Evolutionary conservation across 2,888 invertebrate genomes (phyloP).

Genomic region (Azorinus chamasolen): DNA sequence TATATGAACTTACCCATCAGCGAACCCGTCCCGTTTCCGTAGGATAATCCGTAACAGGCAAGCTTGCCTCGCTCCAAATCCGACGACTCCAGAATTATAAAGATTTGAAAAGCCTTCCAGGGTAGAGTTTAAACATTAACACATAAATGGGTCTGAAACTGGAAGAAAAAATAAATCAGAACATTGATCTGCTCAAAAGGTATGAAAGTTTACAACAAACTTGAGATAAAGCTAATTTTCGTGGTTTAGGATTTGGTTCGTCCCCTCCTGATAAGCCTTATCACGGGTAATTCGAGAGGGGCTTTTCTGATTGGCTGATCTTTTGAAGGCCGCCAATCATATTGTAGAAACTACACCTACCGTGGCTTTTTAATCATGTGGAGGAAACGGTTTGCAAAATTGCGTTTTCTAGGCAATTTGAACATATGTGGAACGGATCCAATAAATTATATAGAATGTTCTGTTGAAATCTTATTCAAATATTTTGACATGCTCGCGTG

Average conservation of each 20-base stretch:
- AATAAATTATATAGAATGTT: slow-evolving; percentile 50
- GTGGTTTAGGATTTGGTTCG: slow-evolving; percentile 13
- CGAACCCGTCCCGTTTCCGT: slow-evolving; percentile 35
- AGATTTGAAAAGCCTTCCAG: too few relatives aligned
- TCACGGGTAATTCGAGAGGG: slow-evolving; percentile 42
- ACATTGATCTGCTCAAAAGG: slow-evolving; percentile 33
- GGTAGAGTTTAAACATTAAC: not conserved
- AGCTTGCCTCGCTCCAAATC: slow-evolving; percentile 57
- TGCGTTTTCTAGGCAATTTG: slow-evolving; percentile 52
- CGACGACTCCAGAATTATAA: slow-evolving; percentile 46
- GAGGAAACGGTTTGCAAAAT: slow-evolving; percentile 4
- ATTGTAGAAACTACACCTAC: slow-evolving; percentile 44
- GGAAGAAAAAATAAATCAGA: slow-evolving; percentile 32
- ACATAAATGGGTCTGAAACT: slow-evolving; percentile 24
- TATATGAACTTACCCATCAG: slow-evolving; percentile 55
- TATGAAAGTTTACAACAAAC: slow-evolving; percentile 43
- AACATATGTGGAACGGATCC: slow-evolving; percentile 50
- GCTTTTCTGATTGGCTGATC: slow-evolving; percentile 21
- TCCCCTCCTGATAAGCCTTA: slow-evolving; percentile 55
- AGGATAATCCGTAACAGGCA: slow-evolving; percentile 59
- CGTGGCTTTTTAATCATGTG: not conserved
- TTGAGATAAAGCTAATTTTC: slow-evolving; percentile 41
- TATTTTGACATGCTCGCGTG: slow-evolving; percentile 66
- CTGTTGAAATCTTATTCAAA: slow-evolving; percentile 62
- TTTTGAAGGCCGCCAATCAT: slow-evolving; percentile 50